phyloP scores from a whole-genome alignment of 1,140 invertebrate species.

The Habropoda laboriosa region DNA sequence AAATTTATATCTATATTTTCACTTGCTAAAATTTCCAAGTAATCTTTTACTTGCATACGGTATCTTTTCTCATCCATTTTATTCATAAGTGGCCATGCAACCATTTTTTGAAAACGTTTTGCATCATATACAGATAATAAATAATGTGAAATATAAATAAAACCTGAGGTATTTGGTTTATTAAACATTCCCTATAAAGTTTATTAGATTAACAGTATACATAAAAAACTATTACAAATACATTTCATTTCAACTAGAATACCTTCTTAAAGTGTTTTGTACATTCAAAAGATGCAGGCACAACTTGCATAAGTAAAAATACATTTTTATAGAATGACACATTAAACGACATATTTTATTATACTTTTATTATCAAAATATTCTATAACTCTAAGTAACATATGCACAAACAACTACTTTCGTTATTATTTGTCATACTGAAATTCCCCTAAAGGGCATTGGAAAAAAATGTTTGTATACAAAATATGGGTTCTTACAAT shows the following conservation, averaged over 20 bases:
- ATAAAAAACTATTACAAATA: background rate
- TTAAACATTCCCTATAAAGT: constrained; percentile 79
- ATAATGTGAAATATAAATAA: constrained; percentile 81
- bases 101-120: constrained; percentile 74
- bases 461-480: constrained; percentile 30
- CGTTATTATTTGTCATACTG: background rate
- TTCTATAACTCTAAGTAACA: background rate
- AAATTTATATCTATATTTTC: constrained; percentile 72
- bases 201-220: constrained; percentile 37
- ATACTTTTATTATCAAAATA: background rate
- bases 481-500: background rate
- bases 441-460: background rate
- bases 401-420: background rate
- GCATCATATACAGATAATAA: constrained; percentile 78
- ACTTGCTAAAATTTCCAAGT: constrained; percentile 59
- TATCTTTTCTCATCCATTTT: constrained; percentile 80
- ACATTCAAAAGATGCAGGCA: constrained; percentile 67
- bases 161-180: constrained; percentile 80
- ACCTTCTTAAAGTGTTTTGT: constrained; percentile 71
- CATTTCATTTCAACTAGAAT: background rate
- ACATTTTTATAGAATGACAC: constrained; percentile 70
- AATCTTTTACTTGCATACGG: constrained; percentile 68
- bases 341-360: constrained; percentile 16
- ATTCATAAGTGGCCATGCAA: constrained; percentile 80
- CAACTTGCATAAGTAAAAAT: constrained; percentile 64